phyloP scores from a whole-genome alignment of 2,113 vertebrate genomes.

The Lasiurus cinereus region DNA sequence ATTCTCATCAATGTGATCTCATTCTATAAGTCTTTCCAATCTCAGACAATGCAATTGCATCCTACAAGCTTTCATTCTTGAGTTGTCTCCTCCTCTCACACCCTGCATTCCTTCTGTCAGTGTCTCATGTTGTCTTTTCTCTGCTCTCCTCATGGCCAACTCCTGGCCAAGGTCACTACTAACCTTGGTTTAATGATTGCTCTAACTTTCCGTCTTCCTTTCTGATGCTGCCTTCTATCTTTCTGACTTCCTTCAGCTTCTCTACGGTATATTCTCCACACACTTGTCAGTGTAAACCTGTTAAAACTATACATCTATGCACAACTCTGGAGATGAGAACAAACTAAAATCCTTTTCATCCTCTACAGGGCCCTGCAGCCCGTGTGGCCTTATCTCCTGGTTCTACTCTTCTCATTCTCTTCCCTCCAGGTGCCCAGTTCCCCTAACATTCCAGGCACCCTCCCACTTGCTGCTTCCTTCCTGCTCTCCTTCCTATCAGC shows the following conservation, averaged over 20 bases:
- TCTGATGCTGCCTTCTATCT: not conserved
- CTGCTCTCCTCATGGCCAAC: not conserved
- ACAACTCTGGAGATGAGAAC: not conserved
- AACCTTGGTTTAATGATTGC: not conserved
- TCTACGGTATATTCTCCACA: not conserved
- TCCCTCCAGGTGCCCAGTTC: not conserved
- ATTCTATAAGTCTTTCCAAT: not conserved
- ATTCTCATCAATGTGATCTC: accelerated
- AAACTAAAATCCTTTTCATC: not conserved
- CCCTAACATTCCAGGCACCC: accelerated
- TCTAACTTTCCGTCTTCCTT: not conserved
- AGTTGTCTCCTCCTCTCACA: not conserved
- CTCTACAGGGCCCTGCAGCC: not conserved
- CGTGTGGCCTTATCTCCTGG: not conserved
- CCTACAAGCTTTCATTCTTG: not conserved
- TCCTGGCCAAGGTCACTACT: not conserved
- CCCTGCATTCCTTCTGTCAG: too few relatives aligned
- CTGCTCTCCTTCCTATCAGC: too few relatives aligned
- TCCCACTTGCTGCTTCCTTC: not conserved
- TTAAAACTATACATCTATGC: accelerated
- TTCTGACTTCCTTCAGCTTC: not conserved
- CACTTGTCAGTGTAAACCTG: accelerated
- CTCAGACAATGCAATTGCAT: not conserved
- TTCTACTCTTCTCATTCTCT: accelerated
- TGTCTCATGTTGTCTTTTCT: not conserved